Percentiles rank a stretch among this genome's conserved stretches.
These are phyloP conservation scores for Anastatus disparis DNA, from an alignment of 1,140 invertebrate species.

Conservation along the genomic window DNA sequence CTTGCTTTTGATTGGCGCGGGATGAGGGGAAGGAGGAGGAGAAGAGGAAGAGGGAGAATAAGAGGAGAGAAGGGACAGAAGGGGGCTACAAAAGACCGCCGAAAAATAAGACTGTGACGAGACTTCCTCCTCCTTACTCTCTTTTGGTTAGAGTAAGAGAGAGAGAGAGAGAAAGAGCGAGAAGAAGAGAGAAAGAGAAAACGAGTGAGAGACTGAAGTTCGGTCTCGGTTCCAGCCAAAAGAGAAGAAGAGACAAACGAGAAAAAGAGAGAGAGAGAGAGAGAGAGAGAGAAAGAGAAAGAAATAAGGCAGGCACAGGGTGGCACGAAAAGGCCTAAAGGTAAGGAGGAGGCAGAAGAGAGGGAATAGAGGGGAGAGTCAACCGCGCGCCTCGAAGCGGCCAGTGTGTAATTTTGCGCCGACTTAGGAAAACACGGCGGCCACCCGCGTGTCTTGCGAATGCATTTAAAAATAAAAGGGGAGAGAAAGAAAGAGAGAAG, in stretches of 20 bases:
- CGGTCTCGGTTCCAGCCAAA: too few relatives aligned
- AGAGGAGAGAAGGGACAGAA: constrained; percentile 39
- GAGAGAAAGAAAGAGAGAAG: constrained; percentile 23
- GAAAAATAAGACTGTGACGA: constrained; percentile 59
- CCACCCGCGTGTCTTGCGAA: constrained; percentile 66
- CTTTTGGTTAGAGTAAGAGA: constrained; percentile 53
- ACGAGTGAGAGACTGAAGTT: constrained; percentile 42
- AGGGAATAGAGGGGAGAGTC: constrained; percentile 43
- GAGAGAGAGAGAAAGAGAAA: constrained; percentile 40
- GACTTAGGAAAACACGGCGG: constrained; percentile 68
- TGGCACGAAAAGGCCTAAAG: constrained; percentile 35
- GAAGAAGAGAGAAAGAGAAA: constrained; percentile 55
- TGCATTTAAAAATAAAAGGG: constrained; percentile 65
- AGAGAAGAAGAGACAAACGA: constrained; percentile 8
- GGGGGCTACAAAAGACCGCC: constrained; percentile 60
- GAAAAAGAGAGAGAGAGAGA: constrained; percentile 43
- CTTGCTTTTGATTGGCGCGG: constrained; percentile 62
- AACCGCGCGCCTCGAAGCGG: constrained; percentile 55
- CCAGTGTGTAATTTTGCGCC: constrained; percentile 69
- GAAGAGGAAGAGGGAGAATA: constrained; percentile 7
- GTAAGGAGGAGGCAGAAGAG: constrained; percentile 29
- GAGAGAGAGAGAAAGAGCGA: constrained; percentile 51
- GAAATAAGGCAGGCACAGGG: constrained; percentile 29
- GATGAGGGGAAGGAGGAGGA: neutral
- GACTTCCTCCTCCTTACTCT: constrained; percentile 54